Evolutionary conservation across 1,140 invertebrate genomes (phyloP).

Genomic region (Epicauta chinensis): DNA sequence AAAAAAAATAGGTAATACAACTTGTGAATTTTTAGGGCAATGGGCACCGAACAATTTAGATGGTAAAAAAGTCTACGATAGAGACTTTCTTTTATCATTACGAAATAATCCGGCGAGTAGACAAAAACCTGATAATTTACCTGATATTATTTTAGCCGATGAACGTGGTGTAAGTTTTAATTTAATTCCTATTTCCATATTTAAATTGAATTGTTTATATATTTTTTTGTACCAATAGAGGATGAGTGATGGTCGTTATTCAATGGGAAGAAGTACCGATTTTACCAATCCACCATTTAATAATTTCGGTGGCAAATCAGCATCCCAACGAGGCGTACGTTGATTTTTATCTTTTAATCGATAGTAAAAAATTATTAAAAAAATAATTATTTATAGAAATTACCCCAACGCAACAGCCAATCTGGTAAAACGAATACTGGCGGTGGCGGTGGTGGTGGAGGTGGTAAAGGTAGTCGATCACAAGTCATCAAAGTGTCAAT

Average conservation of each 20-base stretch:
- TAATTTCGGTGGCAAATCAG: conserved; percentile 30
- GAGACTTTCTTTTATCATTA: conserved; percentile 70
- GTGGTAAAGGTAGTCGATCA: conserved; percentile 44
- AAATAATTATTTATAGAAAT: conserved; percentile 38
- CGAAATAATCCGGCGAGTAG: conserved; percentile 66
- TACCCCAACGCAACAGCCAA: conserved; percentile 49
- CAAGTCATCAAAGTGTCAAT: conserved; percentile 51
- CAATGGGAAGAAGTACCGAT: conserved; percentile 30
- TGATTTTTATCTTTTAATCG: conserved; percentile 18
- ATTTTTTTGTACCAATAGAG: conserved; percentile 11
- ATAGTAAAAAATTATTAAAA: conserved; percentile 29
- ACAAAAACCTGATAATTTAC: conserved; percentile 63
- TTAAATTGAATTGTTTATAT: neutral
- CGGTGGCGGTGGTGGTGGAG: conserved; percentile 40
- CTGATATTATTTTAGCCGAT: conserved; percentile 25
- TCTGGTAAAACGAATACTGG: conserved; percentile 45
- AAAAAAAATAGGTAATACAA: neutral
- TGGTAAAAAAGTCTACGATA: conserved; percentile 77
- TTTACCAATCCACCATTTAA: conserved; percentile 29
- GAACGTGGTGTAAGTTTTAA: conserved; percentile 28
- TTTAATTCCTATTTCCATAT: conserved; percentile 1
- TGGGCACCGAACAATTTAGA: conserved; percentile 77
- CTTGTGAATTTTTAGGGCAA: conserved; percentile 56
- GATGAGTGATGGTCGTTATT: conserved; percentile 24
- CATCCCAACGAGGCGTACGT: conserved; percentile 34